Base-by-base conservation (phyloP, 2,113 vertebrate species). In the Colaptes auratus region DNA sequence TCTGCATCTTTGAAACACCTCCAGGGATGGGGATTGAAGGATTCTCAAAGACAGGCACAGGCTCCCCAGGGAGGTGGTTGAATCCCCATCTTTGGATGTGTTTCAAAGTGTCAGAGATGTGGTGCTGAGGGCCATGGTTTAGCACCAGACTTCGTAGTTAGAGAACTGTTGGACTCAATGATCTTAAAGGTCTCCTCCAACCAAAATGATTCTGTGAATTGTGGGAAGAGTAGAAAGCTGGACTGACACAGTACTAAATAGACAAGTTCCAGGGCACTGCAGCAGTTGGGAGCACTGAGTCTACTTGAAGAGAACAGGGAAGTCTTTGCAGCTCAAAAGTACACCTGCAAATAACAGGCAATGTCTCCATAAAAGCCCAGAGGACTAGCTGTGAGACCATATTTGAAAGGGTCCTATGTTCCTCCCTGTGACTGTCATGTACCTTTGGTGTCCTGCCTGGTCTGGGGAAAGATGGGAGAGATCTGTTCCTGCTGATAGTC, bases 321-420 rank as follows among this genome's bases (percentile, higher is more conserved):
- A 39, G 20, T 7, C 18, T 91, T 66, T n/a, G 23, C 9, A 73
- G 50, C 20, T 61, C 12, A 85, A 31, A 61, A 10, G n/a, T 20
- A 25, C 12, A 6, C 3, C 5, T 48, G 35, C 19, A 35, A 53
- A 53, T 53, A 70, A 59, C 9, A 31, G 20, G 23, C 61, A 59
- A 36, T 15, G 33, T 4, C 20, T 89, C 59, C 1, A 0, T 27
- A 12, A 66, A 58, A 74, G 9, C 63, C 36, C 19, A 7, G n/a
- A 12, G 14, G 27, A 17, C 23, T 33, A 1, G 0, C 67, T 56
- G 1, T 18, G 25, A 53, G 23, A 18, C 33, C 3, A 0, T 15
- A 10, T 18, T 79, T 56, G 7, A 77, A 78, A 67, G 14, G 23
- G 11, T 10, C 24, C 7, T 5, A 0, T 66, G 44, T 79, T 78